Conservation (phyloP, 2,797 vertebrate species). For the Thamnophis elegans region DNA sequence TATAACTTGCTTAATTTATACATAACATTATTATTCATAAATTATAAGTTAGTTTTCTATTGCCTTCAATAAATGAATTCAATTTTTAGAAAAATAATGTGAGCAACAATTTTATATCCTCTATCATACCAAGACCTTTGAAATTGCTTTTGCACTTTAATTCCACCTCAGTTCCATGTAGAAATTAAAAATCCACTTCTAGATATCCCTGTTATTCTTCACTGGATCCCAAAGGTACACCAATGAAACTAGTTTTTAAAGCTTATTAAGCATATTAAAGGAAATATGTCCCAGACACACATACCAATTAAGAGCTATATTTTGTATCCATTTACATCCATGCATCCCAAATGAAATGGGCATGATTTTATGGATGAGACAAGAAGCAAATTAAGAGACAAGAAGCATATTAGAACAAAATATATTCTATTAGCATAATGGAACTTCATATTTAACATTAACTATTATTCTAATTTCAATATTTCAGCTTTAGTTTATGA, state of each 20-base stretch:
- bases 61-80: constrained; percentile 38
- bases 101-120: constrained; percentile 57
- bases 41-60: constrained; percentile 33
- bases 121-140: constrained; percentile 51
- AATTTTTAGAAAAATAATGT: constrained; percentile 8
- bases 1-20: background rate
- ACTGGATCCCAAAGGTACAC: constrained; percentile 47
- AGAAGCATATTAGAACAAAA: background rate
- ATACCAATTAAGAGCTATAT: constrained; percentile 46
- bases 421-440: background rate
- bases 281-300: constrained; percentile 45
- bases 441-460: background rate
- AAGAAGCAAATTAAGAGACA: constrained; percentile 2
- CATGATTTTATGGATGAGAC: constrained; percentile 26
- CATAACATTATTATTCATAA: constrained; percentile 1
- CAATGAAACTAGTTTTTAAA: constrained; percentile 57
- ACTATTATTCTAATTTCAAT: constrained; percentile 4
- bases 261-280: constrained; percentile 49
- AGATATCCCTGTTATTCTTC: constrained; percentile 60
- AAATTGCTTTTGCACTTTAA: constrained; percentile 66
- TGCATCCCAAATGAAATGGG: constrained; percentile 28
- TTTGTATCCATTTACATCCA: constrained; percentile 47
- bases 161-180: constrained; percentile 62
- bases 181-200: constrained; percentile 66
- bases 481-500: background rate